Conservation (phyloP, 2,797 vertebrate genomes). For the Ataeniobius toweri region DNA sequence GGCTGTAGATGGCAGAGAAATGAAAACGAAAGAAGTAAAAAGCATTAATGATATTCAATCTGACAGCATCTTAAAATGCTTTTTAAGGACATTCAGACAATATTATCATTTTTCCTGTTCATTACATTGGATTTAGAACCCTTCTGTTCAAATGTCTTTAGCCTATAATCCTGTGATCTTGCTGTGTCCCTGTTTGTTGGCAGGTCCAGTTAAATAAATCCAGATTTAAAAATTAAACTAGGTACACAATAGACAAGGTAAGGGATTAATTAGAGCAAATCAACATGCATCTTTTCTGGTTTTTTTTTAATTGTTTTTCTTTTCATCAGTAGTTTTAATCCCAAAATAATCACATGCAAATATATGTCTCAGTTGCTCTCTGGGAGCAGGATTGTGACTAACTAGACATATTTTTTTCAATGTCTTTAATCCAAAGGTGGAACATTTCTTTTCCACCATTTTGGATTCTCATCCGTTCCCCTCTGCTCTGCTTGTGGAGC, state of each 20-base stretch:
- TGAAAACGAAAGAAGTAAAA: constrained; percentile 68
- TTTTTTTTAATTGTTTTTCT: constrained; percentile 25
- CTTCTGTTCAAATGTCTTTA: constrained; percentile 45
- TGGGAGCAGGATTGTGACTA: constrained; percentile 72
- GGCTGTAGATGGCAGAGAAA: constrained; percentile 69
- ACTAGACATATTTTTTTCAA: constrained; percentile 74
- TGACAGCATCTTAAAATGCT: constrained; percentile 45
- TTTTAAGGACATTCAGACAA: constrained; percentile 51
- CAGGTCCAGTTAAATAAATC: constrained; percentile 46
- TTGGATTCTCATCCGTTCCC: constrained; percentile 74
- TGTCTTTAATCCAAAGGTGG: constrained; percentile 69
- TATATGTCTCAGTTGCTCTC: constrained; percentile 67
- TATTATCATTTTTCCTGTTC: constrained; percentile 19
- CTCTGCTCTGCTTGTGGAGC: constrained; percentile 75
- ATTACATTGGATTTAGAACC: constrained; percentile 54
- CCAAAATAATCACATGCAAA: constrained; percentile 77
- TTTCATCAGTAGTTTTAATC: constrained; percentile 58
- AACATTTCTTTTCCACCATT: constrained; percentile 44
- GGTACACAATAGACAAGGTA: background rate
- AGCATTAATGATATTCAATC: constrained; percentile 74
- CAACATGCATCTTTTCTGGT: constrained; percentile 11
- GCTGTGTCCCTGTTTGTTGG: constrained; percentile 41
- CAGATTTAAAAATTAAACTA: constrained; percentile 41
- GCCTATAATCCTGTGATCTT: constrained; percentile 47
- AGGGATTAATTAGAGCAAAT: constrained; percentile 11